These are phyloP conservation scores for Notothenia coriiceps DNA, from an alignment of 2,113 vertebrate species.

Conservation along the genomic window DNA sequence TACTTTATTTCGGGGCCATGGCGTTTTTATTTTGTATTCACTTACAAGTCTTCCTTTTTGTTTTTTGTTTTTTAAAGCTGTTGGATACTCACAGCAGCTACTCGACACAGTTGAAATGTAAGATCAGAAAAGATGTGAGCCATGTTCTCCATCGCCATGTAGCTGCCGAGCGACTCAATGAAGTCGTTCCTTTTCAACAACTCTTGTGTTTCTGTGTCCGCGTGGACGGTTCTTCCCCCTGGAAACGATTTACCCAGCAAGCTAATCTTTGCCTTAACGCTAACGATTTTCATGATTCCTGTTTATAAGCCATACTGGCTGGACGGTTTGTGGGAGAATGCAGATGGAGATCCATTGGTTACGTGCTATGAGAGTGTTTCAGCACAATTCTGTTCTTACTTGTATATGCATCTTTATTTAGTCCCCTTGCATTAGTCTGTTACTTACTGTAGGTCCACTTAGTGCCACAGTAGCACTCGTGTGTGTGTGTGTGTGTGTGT, in stretches of 20 bases:
- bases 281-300: slow-evolving; percentile 63
- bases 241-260: slow-evolving; percentile 32
- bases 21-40: slow-evolving; percentile 54
- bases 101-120: slow-evolving; percentile 9
- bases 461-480: not conserved
- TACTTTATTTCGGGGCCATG: slow-evolving; percentile 65
- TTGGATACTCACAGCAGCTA: slow-evolving; percentile 32
- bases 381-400: slow-evolving; percentile 27
- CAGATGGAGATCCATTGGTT: slow-evolving; percentile 29
- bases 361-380: slow-evolving; percentile 32
- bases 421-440: slow-evolving; percentile 31
- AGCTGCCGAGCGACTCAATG: slow-evolving; percentile 46
- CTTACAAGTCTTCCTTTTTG: slow-evolving; percentile 81
- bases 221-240: slow-evolving; percentile 23
- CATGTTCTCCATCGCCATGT: slow-evolving; percentile 18
- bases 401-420: slow-evolving; percentile 29
- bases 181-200: not conserved
- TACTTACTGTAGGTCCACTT: slow-evolving; percentile 8
- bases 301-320: slow-evolving; percentile 82
- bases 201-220: slow-evolving; percentile 33
- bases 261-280: slow-evolving; percentile 83
- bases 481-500: not conserved
- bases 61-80: slow-evolving; percentile 18
- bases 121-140: slow-evolving; percentile 40
- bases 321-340: slow-evolving; percentile 55